Percentiles rank a stretch among this genome's conserved stretches.
Evolutionary conservation across 2,113 vertebrate genomes (phyloP).

Genomic region (Oncorhynchus tshawytscha): DNA sequence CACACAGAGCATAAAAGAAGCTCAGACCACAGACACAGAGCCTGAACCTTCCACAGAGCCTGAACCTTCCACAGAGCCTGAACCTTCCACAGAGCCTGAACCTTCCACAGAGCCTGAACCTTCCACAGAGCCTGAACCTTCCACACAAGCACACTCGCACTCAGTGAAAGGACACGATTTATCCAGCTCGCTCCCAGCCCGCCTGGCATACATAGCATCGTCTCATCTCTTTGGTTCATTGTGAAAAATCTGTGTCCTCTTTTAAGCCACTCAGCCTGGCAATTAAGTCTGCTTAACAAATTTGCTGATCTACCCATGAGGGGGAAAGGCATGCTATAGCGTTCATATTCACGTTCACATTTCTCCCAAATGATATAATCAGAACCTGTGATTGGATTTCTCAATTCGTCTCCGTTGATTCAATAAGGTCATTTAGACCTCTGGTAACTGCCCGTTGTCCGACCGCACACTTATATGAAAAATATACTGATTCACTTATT

Average conservation of each 20-base stretch:
- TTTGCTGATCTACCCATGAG: slow-evolving; percentile 47
- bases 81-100: slow-evolving; percentile 14
- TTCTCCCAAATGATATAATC: slow-evolving; percentile 83
- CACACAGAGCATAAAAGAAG: slow-evolving; percentile 35
- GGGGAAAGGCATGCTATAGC: slow-evolving; percentile 52
- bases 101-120: neutral
- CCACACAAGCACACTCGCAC: slow-evolving; percentile 26
- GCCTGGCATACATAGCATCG: slow-evolving; percentile 7
- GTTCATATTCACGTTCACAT: slow-evolving; percentile 77
- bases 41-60: slow-evolving; percentile 2
- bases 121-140: slow-evolving; percentile 12
- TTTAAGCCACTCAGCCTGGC: slow-evolving; percentile 48
- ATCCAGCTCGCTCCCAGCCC: slow-evolving; percentile 24
- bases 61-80: slow-evolving; percentile 11
- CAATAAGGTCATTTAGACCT: slow-evolving; percentile 79
- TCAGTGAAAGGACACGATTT: slow-evolving; percentile 48
- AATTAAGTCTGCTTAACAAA: slow-evolving; percentile 65
- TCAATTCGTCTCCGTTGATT: slow-evolving; percentile 79
- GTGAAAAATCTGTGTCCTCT: slow-evolving; percentile 44
- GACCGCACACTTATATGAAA: slow-evolving; percentile 72
- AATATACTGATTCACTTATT: slow-evolving; percentile 76
- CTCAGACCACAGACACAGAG: slow-evolving; percentile 14
- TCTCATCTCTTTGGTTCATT: slow-evolving; percentile 51
- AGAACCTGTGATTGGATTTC: slow-evolving; percentile 79
- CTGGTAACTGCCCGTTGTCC: slow-evolving; percentile 75